Evolutionary conservation across 1,140 invertebrate species (phyloP), one percentile per base, ranked within the genome.

Genomic region (Leptestheria dahalacensis): DNA sequence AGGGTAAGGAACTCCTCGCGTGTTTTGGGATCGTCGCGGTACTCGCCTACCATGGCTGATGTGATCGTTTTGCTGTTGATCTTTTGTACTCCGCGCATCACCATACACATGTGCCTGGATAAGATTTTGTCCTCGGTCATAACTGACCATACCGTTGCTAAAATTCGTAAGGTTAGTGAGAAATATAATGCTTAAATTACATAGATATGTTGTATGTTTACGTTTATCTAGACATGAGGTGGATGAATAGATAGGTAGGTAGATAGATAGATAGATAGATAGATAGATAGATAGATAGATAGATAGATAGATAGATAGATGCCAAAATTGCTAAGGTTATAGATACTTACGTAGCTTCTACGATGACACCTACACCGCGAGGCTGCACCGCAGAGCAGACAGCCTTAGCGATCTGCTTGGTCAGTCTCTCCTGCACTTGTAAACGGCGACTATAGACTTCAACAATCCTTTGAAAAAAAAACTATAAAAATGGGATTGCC

Each of bases 311-410:
- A n/a, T n/a, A n/a, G n/a, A n/a, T n/a, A n/a, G n/a, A n/a, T n/a
- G n/a, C n/a, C n/a, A n/a, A n/a, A n/a, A n/a, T n/a, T n/a, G n/a
- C n/a, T n/a, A n/a, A n/a, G n/a, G n/a, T n/a, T n/a, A n/a, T n/a
- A n/a, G n/a, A n/a, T n/a, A n/a, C n/a, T n/a, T 83, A 97, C 92
- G 92, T 89, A 78, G 92, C 95, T 75, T 99, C 96, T n/a, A 98
- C 85, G 18, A 99, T 88, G 15, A 99, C 96, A 1, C 89, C 96
- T 3, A 99, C 96, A 28, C 96, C 96, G 24, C 87, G 82, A 0
- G 96, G 96, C 61, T 96, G 83, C 15, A 99, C 88, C 0, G 96
- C 94, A 72, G 98, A 91, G 1, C 91, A 90, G 10, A 99, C 89
- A 10, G 96, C 95, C 9, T 91, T 78, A 3, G 95, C 96, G 61